Percentiles rank a stretch among this genome's conserved stretches.
Conservation (phyloP, 2,888 invertebrate species). For the Euspilapteryx auroguttella region DNA sequence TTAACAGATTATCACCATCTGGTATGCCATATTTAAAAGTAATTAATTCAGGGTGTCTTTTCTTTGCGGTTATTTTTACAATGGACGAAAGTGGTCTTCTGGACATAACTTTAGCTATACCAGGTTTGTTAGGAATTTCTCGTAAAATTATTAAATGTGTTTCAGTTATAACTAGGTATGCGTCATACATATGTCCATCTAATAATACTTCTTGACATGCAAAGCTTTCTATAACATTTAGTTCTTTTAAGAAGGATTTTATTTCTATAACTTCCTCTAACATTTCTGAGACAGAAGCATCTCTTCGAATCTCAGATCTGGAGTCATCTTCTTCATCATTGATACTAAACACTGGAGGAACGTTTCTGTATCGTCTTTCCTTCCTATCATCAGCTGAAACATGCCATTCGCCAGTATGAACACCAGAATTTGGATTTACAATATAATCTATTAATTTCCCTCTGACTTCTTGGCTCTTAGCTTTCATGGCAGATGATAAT, state of each 20-base stretch:
- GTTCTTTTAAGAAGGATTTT: constrained; percentile 77
- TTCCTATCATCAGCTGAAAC: constrained; percentile 83
- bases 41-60: constrained; percentile 92
- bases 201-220: constrained; percentile 91
- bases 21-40: constrained; percentile 95
- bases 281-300: constrained; percentile 62
- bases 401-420: constrained; percentile 69
- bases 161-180: constrained; percentile 83
- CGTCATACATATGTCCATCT: constrained; percentile 87
- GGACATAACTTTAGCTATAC: constrained; percentile 83
- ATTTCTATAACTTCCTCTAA: constrained; percentile 78
- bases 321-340: constrained; percentile 74
- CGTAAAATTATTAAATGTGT: constrained; percentile 86
- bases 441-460: constrained; percentile 92
- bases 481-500: constrained; percentile 84
- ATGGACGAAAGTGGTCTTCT: constrained; percentile 88
- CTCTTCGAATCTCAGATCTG: constrained; percentile 26
- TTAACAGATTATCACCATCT: constrained; percentile 76
- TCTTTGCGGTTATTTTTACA: constrained; percentile 96
- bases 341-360: constrained; percentile 92
- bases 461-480: constrained; percentile 89
- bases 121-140: constrained; percentile 74
- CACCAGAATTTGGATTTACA: constrained; percentile 76
- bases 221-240: constrained; percentile 84
- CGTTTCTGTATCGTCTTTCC: constrained; percentile 87